Percentiles rank a stretch among this genome's conserved stretches.
Evolutionary conservation across 2,888 invertebrate genomes (phyloP).

Genomic region (Rugalucina vietnamica): DNA sequence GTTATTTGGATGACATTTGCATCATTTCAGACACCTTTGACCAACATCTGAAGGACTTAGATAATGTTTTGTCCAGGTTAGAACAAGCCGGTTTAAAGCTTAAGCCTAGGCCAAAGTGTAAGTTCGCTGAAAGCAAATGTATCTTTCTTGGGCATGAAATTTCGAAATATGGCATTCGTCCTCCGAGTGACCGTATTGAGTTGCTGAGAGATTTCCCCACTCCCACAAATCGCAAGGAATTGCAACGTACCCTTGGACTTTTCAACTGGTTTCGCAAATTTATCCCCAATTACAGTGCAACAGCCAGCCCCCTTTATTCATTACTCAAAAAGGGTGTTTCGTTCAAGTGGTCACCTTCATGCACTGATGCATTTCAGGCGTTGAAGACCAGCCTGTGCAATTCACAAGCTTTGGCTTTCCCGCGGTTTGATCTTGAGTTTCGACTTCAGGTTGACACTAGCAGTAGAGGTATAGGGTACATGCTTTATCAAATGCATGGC

Average conservation of each 20-base stretch:
- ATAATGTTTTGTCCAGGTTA: conserved; percentile 39
- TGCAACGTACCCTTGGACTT: not conserved
- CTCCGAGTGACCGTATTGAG: not conserved
- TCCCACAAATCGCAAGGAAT: not conserved
- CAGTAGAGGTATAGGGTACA: conserved; percentile 19
- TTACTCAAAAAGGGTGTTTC: not conserved
- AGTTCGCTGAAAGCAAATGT: conserved; percentile 7
- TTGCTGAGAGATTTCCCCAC: not conserved
- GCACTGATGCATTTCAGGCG: not conserved
- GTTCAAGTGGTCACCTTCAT: conserved; percentile 1
- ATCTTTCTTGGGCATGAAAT: conserved; percentile 33
- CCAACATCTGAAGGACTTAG: conserved; percentile 41
- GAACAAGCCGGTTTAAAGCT: not conserved
- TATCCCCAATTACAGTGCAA: conserved; percentile 14
- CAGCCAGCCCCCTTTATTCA: not conserved
- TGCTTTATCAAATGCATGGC: conserved; percentile 34
- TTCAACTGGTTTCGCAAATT: conserved; percentile 23
- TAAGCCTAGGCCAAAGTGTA: not conserved
- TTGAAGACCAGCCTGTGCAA: not conserved
- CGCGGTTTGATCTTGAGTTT: conserved; percentile 15
- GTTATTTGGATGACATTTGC: conserved; percentile 58
- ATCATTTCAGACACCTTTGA: conserved; percentile 52
- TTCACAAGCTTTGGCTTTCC: conserved; percentile 19
- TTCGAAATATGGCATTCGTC: not conserved
- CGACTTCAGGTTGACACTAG: conserved; percentile 7